phyloP scores from a whole-genome alignment of 2,888 invertebrate species.

The Lamellibrachia columna region DNA sequence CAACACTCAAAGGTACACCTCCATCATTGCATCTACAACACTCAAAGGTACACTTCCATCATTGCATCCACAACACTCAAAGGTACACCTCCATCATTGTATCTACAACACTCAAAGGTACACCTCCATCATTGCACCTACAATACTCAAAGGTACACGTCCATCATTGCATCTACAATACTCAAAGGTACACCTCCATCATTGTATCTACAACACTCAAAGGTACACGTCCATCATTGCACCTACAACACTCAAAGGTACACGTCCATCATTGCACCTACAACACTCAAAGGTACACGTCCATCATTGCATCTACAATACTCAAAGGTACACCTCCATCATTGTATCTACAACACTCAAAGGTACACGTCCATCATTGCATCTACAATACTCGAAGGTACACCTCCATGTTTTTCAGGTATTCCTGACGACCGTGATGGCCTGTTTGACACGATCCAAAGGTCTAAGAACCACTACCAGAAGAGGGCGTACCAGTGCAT shows the following conservation, averaged over 20 bases:
- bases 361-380: not conserved
- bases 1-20: not conserved
- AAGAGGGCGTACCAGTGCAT: conserved; percentile 97
- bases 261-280: no score
- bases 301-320: no score
- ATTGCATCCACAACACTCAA: not conserved
- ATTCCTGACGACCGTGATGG: conserved; percentile 88
- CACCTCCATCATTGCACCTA: not conserved
- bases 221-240: no score
- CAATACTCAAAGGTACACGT: not conserved
- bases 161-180: not conserved
- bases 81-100: not conserved
- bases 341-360: no score
- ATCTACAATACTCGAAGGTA: not conserved
- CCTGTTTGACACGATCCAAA: conserved; percentile 89
- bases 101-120: not conserved
- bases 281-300: no score
- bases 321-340: conserved; percentile 76
- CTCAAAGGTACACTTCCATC: not conserved
- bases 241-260: no score
- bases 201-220: no score
- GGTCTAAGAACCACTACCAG: conserved; percentile 93
- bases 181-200: not conserved
- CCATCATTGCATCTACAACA: not conserved
- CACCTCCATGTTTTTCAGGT: conserved; percentile 63